phyloP scores from a whole-genome alignment of 92 coral and sea anemone genomes.

The Scolanthus callimorphus region DNA sequence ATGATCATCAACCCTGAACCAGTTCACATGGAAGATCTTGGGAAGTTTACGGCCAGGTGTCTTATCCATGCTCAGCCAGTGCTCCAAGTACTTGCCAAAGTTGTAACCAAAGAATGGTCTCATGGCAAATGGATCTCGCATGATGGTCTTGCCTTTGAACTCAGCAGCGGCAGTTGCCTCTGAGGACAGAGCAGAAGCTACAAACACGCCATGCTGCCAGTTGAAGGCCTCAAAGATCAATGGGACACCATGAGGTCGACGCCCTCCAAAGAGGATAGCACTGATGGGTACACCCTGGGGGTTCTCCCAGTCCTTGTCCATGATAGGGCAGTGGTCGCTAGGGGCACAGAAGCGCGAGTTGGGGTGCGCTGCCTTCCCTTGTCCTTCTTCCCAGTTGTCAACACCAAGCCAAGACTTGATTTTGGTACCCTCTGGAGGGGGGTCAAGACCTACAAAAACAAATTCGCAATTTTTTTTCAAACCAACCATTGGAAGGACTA shows the following conservation, averaged over 20 bases:
- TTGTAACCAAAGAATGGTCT: slow-evolving; percentile 96
- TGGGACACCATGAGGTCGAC: slow-evolving; percentile 94
- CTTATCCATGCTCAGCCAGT: slow-evolving; percentile 80
- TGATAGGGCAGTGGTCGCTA: slow-evolving; percentile 90
- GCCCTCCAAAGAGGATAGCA: slow-evolving; percentile 96
- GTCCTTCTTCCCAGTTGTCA: slow-evolving; percentile 59
- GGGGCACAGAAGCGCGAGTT: slow-evolving; percentile 97
- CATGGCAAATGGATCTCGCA: slow-evolving; percentile 99
- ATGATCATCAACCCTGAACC: slow-evolving; percentile 82
- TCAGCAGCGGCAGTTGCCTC: slow-evolving; percentile 98
- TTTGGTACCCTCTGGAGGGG: slow-evolving; percentile 39
- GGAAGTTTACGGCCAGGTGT: slow-evolving; percentile 61
- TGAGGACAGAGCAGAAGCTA: slow-evolving; percentile 88
- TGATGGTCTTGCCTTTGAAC: slow-evolving; percentile 73
- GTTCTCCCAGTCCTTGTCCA: slow-evolving; percentile 97
- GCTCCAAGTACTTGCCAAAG: slow-evolving; percentile 87
- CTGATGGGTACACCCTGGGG: slow-evolving; percentile 93
- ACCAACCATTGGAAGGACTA: no score
- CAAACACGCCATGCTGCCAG: slow-evolving; percentile 97
- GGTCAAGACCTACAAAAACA: no score
- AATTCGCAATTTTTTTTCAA: no score
- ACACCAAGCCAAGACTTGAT: slow-evolving; percentile 85
- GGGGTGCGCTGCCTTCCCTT: slow-evolving; percentile 83
- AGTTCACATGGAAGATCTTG: slow-evolving; percentile 91
- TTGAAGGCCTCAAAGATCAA: slow-evolving; percentile 81